Conservation (phyloP, 2,113 vertebrate genomes). For the Pyrgilauda ruficollis region DNA sequence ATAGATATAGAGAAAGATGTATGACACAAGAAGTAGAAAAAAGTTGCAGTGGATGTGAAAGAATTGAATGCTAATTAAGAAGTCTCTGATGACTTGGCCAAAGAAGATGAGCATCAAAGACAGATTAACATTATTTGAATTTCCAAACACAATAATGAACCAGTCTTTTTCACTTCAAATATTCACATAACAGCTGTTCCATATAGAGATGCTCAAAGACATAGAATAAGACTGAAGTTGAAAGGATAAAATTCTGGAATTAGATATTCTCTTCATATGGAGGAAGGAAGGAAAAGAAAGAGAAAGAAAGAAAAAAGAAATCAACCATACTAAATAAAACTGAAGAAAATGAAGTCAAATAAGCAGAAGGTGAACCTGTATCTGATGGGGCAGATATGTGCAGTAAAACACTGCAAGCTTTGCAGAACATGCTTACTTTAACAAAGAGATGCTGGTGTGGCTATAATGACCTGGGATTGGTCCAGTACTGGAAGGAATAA, state of each 20-base stretch:
- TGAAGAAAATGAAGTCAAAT: neutral
- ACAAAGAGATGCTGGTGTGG: neutral
- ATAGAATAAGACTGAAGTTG: neutral
- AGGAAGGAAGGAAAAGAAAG: neutral
- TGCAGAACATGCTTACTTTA: neutral
- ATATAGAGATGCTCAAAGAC: neutral
- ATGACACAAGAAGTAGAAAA: neutral
- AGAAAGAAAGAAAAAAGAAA: neutral
- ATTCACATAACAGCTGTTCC: neutral
- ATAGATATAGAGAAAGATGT: neutral
- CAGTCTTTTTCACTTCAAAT: neutral
- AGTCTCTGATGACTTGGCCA: neutral
- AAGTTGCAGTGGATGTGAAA: neutral
- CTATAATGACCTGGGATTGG: neutral
- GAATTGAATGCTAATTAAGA: neutral
- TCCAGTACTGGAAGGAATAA: neutral
- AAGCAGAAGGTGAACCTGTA: neutral
- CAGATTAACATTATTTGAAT: neutral
- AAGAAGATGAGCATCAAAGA: neutral
- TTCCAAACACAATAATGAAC: neutral
- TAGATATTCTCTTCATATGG: neutral
- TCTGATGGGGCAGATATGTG: neutral
- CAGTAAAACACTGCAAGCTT: neutral
- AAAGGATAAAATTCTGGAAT: neutral
- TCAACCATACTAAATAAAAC: neutral